These are phyloP conservation scores for Trachelus iudaicus DNA, from an alignment of 2,888 invertebrate genomes.

Conservation along the genomic window DNA sequence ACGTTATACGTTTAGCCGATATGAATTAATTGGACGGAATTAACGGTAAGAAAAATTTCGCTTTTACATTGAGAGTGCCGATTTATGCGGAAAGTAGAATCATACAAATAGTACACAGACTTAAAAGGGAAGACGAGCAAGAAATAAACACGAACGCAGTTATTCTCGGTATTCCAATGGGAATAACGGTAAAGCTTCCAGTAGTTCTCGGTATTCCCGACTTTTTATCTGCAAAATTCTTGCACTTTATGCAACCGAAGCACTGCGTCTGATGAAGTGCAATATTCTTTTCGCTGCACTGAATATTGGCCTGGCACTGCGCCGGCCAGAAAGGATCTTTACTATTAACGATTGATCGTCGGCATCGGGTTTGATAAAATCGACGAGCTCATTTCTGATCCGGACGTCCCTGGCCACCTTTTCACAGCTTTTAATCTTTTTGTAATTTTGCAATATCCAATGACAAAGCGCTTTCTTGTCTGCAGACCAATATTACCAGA, in stretches of 20 bases:
- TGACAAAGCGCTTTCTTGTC: background rate
- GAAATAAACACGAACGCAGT: background rate
- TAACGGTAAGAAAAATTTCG: background rate
- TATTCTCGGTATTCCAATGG: background rate
- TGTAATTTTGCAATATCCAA: background rate
- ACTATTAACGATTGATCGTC: background rate
- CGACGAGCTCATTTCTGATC: background rate
- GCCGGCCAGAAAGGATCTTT: background rate
- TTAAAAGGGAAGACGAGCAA: background rate
- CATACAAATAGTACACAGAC: background rate
- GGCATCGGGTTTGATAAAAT: background rate
- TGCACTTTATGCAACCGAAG: background rate
- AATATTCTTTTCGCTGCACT: background rate
- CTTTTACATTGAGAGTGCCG: background rate
- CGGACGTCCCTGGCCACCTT: background rate
- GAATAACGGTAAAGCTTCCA: conserved; percentile 37
- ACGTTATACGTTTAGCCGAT: background rate
- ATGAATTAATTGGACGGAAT: background rate
- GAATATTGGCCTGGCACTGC: background rate
- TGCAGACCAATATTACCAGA: background rate
- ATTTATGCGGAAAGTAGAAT: background rate
- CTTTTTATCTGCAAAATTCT: conserved; percentile 26
- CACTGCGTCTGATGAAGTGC: background rate
- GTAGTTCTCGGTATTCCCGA: conserved; percentile 16
- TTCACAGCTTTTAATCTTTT: background rate